These are phyloP conservation scores for Trichonephila clavata DNA, from an alignment of 1,140 invertebrate species.

Conservation along the genomic window DNA sequence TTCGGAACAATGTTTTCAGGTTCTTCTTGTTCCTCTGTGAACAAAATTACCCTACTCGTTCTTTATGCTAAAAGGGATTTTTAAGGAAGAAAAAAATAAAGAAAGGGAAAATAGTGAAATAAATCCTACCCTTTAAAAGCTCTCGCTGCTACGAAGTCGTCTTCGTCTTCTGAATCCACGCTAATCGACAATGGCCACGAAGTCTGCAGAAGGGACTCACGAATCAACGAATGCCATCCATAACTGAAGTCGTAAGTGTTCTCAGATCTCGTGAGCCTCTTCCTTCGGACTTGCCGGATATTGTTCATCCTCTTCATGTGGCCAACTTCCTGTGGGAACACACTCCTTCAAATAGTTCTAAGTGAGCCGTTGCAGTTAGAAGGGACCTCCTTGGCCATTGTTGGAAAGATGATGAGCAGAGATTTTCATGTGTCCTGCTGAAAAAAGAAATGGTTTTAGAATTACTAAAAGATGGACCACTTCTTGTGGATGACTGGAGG, in stretches of 20 bases:
- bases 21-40: too few species aligned
- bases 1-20: too few species aligned
- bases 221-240: conserved; percentile 81
- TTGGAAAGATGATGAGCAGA: background rate
- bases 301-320: conserved; percentile 77
- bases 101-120: background rate
- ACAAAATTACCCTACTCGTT: too few species aligned
- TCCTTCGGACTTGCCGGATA: conserved; percentile 76
- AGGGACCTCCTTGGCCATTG: background rate
- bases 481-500: background rate
- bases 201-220: conserved; percentile 81
- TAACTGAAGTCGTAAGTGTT: conserved; percentile 77
- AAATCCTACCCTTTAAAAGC: conserved; percentile 46
- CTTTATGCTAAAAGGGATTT: too few species aligned
- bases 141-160: conserved; percentile 27
- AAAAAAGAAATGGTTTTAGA: conserved; percentile 13
- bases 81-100: too few species aligned
- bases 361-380: background rate
- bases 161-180: conserved; percentile 78
- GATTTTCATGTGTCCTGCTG: background rate
- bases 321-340: background rate
- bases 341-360: background rate
- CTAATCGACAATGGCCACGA: conserved; percentile 81
- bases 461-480: background rate
- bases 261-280: conserved; percentile 76